Percentiles rank a stretch among this genome's conserved stretches.
Conservation (phyloP, 2,797 vertebrate species). For the Mycteria americana region DNA sequence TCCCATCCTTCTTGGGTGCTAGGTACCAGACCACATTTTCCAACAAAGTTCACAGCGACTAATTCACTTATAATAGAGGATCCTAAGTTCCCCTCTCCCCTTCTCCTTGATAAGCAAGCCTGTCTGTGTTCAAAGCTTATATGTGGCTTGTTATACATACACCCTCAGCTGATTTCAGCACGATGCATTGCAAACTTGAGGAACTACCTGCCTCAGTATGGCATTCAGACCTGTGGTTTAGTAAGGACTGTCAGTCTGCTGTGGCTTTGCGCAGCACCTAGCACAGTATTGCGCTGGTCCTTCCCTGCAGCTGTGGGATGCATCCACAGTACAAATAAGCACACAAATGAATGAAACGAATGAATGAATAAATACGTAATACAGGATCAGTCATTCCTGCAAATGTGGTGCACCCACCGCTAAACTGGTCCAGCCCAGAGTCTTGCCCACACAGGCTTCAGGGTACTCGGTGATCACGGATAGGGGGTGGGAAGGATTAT, state of each 20-base stretch:
- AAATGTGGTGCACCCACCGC: not conserved
- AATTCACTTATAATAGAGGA: not conserved
- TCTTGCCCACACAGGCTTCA: not conserved
- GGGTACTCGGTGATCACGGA: not conserved
- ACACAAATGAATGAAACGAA: fast-evolving
- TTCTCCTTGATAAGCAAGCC: not conserved
- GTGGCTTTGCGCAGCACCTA: not conserved
- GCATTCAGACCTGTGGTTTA: not conserved
- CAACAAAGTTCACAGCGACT: not conserved
- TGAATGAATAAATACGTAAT: not conserved
- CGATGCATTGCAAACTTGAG: not conserved
- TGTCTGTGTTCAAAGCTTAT: not conserved
- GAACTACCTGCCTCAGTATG: not conserved
- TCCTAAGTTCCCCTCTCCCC: not conserved
- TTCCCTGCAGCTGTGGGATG: not conserved
- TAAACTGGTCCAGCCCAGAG: not conserved
- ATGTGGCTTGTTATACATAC: not conserved
- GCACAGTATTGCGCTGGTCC: not conserved
- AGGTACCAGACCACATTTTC: not conserved
- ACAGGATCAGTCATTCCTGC: not conserved
- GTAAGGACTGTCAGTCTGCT: not conserved
- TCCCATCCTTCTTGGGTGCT: not conserved
- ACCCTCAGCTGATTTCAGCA: not conserved
- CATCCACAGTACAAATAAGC: not conserved
- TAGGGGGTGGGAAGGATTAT: not conserved